Base-by-base conservation (phyloP, 2,888 invertebrate genomes). In the Trissonchulus sp. region DNA sequence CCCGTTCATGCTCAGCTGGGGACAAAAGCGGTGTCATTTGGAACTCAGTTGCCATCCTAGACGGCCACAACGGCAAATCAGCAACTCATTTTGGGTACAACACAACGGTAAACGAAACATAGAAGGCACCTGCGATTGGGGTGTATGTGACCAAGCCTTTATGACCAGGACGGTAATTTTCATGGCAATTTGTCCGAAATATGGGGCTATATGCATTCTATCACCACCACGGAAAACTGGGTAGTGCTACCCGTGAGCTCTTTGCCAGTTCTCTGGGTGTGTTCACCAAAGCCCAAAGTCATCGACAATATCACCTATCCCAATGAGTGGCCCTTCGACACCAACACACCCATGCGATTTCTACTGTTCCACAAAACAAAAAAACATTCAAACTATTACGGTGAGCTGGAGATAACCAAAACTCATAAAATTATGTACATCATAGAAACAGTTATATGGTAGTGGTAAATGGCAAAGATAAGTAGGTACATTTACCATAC, bases 161-260 rank as follows among this genome's bases (percentile, higher is more conserved):
- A 83, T 63, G 81, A 80, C 71, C 79, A 79, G 65, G 79, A 82
- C 73, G 82, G 23, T 48, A 23, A 8, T 31, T n/a, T 33, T 33
- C 8, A 18, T 33, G 28, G n/a, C 3, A 23, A 65, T 8, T 28
- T 8, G 3, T 65, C 65, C 3, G n/a, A 15, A 65, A 68, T 74
- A 8, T 71, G 72, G 2, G 31, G 68, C 3, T 83, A 83, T 76
- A 80, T 84, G 63, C 83, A 84, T 69, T 83, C 82, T 0, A 81
- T 83, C 74, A 82, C 82, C 15, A 81, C 83, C 30, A 83, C 83
- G 34, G 80, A 82, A 72, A 81, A 81, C 76, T 83, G 78, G 76
- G 76, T 83, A 68, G 81, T 84, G 65, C 76, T 83, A 8, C 83
- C 83, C 34, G 79, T 83, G 62, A 83, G 82, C 62, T 84, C 83